phyloP scores from a whole-genome alignment of 2,888 invertebrate species.

The Elmis aenea region DNA sequence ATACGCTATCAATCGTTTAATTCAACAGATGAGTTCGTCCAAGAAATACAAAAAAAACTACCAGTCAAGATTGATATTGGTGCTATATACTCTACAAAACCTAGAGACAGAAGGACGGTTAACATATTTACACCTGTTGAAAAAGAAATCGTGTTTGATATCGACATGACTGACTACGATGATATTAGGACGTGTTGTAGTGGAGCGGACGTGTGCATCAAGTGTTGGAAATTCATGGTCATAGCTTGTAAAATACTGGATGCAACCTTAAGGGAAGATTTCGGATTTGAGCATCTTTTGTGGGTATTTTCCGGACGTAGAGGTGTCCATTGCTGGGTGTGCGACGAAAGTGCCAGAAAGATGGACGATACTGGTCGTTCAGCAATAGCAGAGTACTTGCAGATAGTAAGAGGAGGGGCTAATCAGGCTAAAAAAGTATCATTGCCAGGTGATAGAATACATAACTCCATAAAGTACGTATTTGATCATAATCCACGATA shows the following conservation, averaged over 20 bases:
- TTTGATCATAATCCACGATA: too few relatives aligned
- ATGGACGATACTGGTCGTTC: constrained; percentile 67
- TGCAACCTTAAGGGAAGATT: constrained; percentile 85
- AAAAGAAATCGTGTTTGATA: constrained; percentile 96
- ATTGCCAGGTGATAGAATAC: constrained; percentile 63
- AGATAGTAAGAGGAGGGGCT: constrained; percentile 70
- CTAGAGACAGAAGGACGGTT: constrained; percentile 42
- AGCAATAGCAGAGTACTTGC: constrained; percentile 86
- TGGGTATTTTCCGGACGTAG: constrained; percentile 99
- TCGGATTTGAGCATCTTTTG: constrained; percentile 87
- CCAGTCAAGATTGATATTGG: constrained; percentile 98
- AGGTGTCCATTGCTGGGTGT: constrained; percentile 99
- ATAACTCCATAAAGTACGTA: constrained; percentile 69
- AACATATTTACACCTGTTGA: constrained; percentile 44
- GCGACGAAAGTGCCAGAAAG: constrained; percentile 78
- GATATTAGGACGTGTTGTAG: constrained; percentile 88
- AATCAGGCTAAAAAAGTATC: constrained; percentile 69
- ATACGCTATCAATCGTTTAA: constrained; percentile 83
- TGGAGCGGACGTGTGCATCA: constrained; percentile 84
- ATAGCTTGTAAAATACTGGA: constrained; percentile 90
- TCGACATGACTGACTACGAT: constrained; percentile 99
- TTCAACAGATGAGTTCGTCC: constrained; percentile 73
- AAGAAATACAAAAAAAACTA: constrained; percentile 69
- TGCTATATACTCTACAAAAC: constrained; percentile 68
- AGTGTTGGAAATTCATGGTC: constrained; percentile 97